Evolutionary conservation across 2,888 invertebrate genomes (phyloP).

Genomic region (Selenia dentaria): DNA sequence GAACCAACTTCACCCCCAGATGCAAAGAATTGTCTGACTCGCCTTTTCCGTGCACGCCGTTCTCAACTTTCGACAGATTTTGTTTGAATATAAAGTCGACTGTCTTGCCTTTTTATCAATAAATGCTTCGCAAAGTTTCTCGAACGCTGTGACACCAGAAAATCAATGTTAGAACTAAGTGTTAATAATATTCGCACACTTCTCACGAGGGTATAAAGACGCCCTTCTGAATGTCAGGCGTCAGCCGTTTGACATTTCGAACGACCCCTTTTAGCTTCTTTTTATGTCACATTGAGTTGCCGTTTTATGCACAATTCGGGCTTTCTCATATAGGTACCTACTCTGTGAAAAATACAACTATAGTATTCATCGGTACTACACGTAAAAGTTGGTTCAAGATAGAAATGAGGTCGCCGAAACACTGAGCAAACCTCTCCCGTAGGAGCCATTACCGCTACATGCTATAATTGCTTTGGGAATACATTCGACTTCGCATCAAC

Average conservation of each 20-base stretch:
- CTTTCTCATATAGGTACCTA: constrained; percentile 26
- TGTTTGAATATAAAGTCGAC: constrained; percentile 56
- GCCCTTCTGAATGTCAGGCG: constrained; percentile 35
- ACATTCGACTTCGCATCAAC: constrained; percentile 38
- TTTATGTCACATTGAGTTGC: constrained; percentile 30
- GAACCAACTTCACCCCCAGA: constrained; percentile 38
- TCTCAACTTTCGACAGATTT: constrained; percentile 52
- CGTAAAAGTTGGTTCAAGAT: constrained; percentile 36
- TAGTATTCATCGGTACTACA: constrained; percentile 13
- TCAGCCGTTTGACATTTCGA: constrained; percentile 35
- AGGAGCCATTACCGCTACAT: constrained; percentile 45
- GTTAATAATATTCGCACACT: constrained; percentile 30
- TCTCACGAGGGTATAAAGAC: constrained; percentile 27
- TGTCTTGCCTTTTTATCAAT: constrained; percentile 35
- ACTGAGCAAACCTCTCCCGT: constrained; percentile 41
- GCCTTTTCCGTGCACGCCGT: constrained; percentile 41
- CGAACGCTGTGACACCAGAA: constrained; percentile 19
- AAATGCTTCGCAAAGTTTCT: constrained; percentile 29
- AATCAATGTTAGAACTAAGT: constrained; percentile 21
- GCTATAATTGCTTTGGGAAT: constrained; percentile 55
- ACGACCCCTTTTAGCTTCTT: constrained; percentile 35
- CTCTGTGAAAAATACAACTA: constrained; percentile 23
- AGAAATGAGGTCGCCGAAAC: constrained; percentile 43
- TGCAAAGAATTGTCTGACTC: constrained; percentile 50
- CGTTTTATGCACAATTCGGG: constrained; percentile 32